A percentile compares a stretch with the other conserved stretches of the same genome.
Evolutionary conservation across 2,113 vertebrate genomes (phyloP).

Genomic region (Hiodon alosoides): DNA sequence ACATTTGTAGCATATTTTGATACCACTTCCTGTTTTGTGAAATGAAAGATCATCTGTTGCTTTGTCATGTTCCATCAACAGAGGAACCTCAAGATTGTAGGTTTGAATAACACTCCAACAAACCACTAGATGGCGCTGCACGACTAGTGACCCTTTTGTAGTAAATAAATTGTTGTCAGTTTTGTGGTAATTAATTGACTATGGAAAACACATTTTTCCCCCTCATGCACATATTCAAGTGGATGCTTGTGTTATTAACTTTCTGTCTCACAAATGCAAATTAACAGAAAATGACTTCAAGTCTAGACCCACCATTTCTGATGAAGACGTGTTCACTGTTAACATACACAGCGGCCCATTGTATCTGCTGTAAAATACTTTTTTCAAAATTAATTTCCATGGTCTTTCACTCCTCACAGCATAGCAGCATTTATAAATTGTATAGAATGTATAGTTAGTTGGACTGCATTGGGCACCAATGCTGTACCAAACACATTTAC

Average conservation of each 20-base stretch:
- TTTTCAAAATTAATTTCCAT: no score
- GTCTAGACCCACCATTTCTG: not conserved
- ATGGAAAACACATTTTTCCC: constrained; percentile 6
- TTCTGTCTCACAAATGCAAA: not conserved
- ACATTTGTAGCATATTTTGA: not conserved
- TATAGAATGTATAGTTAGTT: constrained; percentile 8
- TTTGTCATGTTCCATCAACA: not conserved
- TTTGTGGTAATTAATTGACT: constrained; percentile 8
- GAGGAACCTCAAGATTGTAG: not conserved
- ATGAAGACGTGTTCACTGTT: not conserved
- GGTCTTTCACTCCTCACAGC: no score
- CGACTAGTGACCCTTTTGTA: not conserved
- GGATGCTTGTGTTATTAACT: not conserved
- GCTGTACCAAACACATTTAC: not conserved
- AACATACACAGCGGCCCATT: not conserved
- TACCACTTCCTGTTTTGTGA: not conserved
- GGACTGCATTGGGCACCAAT: not conserved
- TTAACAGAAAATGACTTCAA: no score
- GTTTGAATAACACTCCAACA: not conserved
- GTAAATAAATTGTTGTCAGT: not conserved
- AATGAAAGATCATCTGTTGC: no score
- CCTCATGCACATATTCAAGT: constrained; percentile 5
- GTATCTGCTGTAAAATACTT: not conserved
- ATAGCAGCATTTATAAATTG: not conserved
- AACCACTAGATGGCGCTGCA: constrained; percentile 11